Conservation (phyloP, 2,113 vertebrate species). For the Tragulus kanchil region DNA sequence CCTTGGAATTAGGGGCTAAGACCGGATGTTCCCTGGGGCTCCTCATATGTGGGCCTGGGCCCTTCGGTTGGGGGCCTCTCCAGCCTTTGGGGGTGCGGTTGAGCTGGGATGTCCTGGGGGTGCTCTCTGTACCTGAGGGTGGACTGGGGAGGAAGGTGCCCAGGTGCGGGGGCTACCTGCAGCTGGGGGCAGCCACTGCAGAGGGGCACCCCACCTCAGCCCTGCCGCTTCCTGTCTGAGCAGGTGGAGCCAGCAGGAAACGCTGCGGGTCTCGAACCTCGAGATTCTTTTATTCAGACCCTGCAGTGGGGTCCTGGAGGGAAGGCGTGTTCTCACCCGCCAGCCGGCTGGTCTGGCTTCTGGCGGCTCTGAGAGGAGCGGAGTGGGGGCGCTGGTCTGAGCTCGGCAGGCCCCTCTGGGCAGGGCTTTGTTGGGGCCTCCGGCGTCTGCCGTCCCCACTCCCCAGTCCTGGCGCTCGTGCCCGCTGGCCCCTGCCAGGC, state of each 20-base stretch:
- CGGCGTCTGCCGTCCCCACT: accelerated
- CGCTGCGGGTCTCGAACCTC: neutral
- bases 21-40: neutral
- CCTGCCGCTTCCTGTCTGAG: accelerated
- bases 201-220: too few species aligned
- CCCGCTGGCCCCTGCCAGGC: neutral
- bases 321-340: accelerated
- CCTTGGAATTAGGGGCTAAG: neutral
- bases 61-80: neutral
- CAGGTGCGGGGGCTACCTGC: neutral
- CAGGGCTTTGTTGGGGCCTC: neutral
- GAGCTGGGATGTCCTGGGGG: neutral
- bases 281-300: neutral
- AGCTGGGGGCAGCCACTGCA: neutral
- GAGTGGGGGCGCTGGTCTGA: conserved; percentile 48
- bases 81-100: too few species aligned
- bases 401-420: neutral
- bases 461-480: neutral
- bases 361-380: neutral
- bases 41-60: neutral
- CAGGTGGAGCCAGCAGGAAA: too few species aligned
- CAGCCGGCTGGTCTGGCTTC: accelerated
- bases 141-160: neutral
- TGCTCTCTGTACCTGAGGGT: neutral
- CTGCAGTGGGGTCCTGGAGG: neutral